A percentile compares a stretch with the other conserved stretches of the same genome.
Conservation (phyloP, 2,113 vertebrate species). For the Clupea harengus region DNA sequence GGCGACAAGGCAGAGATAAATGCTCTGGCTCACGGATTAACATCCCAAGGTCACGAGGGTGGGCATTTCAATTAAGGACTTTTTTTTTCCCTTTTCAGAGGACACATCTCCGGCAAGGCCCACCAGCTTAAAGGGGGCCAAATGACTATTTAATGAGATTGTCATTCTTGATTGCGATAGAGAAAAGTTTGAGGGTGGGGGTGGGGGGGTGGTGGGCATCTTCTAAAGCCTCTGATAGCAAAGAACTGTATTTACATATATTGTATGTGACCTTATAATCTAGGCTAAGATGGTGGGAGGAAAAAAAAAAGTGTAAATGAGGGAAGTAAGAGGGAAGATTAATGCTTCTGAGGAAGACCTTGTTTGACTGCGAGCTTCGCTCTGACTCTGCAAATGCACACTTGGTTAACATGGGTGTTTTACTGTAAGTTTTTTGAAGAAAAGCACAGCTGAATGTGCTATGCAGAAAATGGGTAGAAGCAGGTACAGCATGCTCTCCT, state of each 20-base stretch:
- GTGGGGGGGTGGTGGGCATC: constrained; percentile 1
- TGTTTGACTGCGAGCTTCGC: not conserved
- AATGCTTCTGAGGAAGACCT: not conserved
- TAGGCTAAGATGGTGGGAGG: not conserved
- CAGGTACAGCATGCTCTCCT: not conserved
- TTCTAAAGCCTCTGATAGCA: constrained; percentile 33
- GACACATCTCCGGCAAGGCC: constrained; percentile 43
- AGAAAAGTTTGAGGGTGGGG: constrained; percentile 47
- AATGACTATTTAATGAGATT: constrained; percentile 69
- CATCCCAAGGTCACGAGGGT: constrained; percentile 73
- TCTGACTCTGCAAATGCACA: constrained; percentile 22
- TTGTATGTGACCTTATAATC: constrained; percentile 43
- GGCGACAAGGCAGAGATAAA: constrained; percentile 73
- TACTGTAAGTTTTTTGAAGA: not conserved
- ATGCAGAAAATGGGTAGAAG: not conserved
- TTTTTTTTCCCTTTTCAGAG: constrained; percentile 30
- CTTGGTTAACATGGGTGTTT: not conserved
- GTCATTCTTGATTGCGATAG: constrained; percentile 66
- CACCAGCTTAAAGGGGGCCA: constrained; percentile 34
- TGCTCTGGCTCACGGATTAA: constrained; percentile 71
- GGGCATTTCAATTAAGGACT: constrained; percentile 73
- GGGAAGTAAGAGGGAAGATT: not conserved
- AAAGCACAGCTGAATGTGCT: not conserved
- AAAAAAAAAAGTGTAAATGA: not conserved
- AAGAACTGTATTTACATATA: constrained; percentile 43